phyloP scores from a whole-genome alignment of 2,113 vertebrate species.

The Tragelaphus strepsiceros region DNA sequence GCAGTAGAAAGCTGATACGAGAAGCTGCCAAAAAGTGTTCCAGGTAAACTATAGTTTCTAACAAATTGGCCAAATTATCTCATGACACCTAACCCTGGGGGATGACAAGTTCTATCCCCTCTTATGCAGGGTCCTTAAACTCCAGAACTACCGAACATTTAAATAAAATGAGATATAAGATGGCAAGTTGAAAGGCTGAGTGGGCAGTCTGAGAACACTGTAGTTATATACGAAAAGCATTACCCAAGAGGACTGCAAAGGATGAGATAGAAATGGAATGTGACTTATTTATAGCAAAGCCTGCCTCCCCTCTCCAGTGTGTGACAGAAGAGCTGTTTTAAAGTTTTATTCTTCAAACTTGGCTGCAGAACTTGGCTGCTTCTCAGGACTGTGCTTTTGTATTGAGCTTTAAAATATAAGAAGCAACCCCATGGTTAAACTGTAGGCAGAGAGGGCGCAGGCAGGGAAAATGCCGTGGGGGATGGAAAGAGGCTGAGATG shows the following conservation, averaged over 20 bases:
- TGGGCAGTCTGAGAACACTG: conserved; percentile 52
- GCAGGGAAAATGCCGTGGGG: conserved; percentile 44
- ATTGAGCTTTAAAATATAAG: conserved; percentile 63
- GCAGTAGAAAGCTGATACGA: neutral
- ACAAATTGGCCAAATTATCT: neutral
- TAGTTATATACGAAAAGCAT: conserved; percentile 34
- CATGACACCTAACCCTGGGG: neutral
- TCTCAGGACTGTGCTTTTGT: conserved; percentile 71
- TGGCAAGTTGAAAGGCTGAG: conserved; percentile 38
- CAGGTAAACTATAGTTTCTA: neutral
- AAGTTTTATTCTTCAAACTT: conserved; percentile 72
- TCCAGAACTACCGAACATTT: neutral
- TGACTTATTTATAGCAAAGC: conserved; percentile 72
- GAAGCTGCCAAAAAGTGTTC: neutral
- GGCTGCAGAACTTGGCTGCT: conserved; percentile 61
- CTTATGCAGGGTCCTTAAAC: neutral
- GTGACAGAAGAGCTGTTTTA: conserved; percentile 75
- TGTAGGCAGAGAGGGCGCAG: conserved; percentile 41
- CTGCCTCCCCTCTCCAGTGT: conserved; percentile 68
- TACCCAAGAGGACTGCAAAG: conserved; percentile 50
- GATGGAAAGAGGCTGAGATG: conserved; percentile 43
- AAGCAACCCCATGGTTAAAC: conserved; percentile 60
- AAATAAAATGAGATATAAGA: neutral
- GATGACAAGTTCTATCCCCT: neutral
- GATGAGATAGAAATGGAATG: conserved; percentile 73